Conservation (phyloP, 2,888 invertebrate species). For the Macrophya annulata region DNA sequence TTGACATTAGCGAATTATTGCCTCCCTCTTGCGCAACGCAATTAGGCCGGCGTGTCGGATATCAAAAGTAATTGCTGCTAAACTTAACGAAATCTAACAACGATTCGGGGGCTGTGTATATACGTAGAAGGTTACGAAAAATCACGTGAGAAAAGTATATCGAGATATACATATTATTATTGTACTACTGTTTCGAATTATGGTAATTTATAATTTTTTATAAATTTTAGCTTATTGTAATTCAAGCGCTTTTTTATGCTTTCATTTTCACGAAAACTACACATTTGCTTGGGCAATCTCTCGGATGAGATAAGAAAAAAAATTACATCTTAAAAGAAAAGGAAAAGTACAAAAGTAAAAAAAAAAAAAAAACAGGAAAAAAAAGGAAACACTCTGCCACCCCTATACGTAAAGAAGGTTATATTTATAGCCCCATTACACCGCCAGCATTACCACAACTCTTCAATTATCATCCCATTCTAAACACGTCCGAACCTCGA, state of each 20-base stretch:
- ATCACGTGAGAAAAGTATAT: not conserved
- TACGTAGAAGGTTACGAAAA: not conserved
- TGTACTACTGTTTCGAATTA: not conserved
- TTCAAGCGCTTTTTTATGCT: not conserved
- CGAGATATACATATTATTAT: too few species aligned
- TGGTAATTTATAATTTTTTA: not conserved
- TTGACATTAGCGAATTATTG: conserved; percentile 80
- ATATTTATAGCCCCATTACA: conserved; percentile 43
- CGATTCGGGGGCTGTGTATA: not conserved
- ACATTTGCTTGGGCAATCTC: not conserved
- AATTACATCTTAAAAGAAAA: not conserved
- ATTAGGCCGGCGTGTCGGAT: conserved; percentile 77
- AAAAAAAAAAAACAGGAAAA: conserved; percentile 1
- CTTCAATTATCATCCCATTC: conserved; percentile 45
- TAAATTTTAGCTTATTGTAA: not conserved
- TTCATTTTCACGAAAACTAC: not conserved
- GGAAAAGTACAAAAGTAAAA: not conserved
- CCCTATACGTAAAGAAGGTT: conserved; percentile 32
- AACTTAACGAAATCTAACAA: conserved; percentile 75
- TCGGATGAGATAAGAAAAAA: not conserved
- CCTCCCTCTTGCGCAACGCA: conserved; percentile 72
- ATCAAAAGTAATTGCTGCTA: conserved; percentile 79
- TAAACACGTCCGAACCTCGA: not conserved
- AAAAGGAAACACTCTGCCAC: conserved; percentile 1
- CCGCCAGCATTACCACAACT: conserved; percentile 52